These are phyloP conservation scores for Tipula helvola DNA, from an alignment of 2,888 invertebrate genomes.

Conservation along the genomic window DNA sequence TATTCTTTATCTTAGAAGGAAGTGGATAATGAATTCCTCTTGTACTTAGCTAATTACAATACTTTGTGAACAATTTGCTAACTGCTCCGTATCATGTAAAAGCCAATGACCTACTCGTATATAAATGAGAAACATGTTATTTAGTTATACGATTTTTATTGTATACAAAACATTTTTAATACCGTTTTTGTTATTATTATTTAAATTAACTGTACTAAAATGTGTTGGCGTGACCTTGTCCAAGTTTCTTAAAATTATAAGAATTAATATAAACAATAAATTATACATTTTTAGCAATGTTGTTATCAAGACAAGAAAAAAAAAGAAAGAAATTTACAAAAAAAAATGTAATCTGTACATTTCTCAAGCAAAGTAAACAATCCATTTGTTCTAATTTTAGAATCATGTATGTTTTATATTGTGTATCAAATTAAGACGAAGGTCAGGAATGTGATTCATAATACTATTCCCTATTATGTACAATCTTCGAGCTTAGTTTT, in stretches of 20 bases:
- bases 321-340: background rate
- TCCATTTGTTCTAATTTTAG: background rate
- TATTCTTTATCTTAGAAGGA: background rate
- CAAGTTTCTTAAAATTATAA: background rate
- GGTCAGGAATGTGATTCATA: background rate
- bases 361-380: background rate
- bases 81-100: background rate
- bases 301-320: background rate
- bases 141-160: background rate
- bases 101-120: background rate
- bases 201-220: background rate
- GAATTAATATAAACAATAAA: background rate
- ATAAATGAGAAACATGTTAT: background rate
- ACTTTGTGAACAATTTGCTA: background rate
- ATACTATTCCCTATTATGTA: background rate
- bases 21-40: background rate
- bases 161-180: background rate
- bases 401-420: background rate
- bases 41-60: background rate
- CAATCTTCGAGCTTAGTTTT: background rate
- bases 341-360: background rate
- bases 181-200: background rate
- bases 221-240: background rate
- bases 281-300: background rate
- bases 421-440: background rate